These are phyloP conservation scores for Pyrrhia umbra DNA, from an alignment of 2,888 invertebrate genomes.

Conservation along the genomic window DNA sequence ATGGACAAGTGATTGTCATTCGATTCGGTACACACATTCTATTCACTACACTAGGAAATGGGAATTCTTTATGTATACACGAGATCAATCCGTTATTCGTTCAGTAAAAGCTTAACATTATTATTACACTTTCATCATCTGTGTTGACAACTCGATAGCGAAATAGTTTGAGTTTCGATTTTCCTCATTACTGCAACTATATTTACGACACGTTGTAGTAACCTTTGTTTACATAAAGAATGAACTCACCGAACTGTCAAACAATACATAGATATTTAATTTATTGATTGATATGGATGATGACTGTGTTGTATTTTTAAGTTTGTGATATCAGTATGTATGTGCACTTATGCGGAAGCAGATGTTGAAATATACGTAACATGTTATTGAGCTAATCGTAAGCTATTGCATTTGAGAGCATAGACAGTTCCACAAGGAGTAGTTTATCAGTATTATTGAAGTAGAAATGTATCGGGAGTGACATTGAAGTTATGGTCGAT, in stretches of 20 bases:
- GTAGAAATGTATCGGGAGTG: slow-evolving; percentile 65
- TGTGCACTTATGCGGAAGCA: not conserved
- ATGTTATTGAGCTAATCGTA: not conserved
- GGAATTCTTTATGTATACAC: slow-evolving; percentile 33
- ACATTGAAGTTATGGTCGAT: slow-evolving; percentile 80
- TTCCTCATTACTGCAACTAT: slow-evolving; percentile 9
- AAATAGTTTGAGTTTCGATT: slow-evolving; percentile 2
- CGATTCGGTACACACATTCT: slow-evolving; percentile 50
- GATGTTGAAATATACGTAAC: not conserved
- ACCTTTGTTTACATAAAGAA: not conserved
- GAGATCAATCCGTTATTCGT: slow-evolving; percentile 37
- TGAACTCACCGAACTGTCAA: not conserved
- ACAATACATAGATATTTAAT: not conserved
- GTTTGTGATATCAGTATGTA: not conserved
- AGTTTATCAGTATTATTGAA: slow-evolving; percentile 49
- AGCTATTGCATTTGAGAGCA: not conserved
- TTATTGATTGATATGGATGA: not conserved
- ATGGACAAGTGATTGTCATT: slow-evolving; percentile 72
- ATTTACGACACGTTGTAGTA: slow-evolving; percentile 1
- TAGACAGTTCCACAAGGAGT: slow-evolving; percentile 4
- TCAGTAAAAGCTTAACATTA: slow-evolving; percentile 24
- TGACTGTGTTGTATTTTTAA: not conserved
- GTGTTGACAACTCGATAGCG: not conserved
- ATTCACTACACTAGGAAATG: slow-evolving; percentile 40
- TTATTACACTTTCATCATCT: slow-evolving; percentile 13